Evolutionary conservation across 1,140 invertebrate genomes (phyloP).

Genomic region (Helicorthomorpha holstii): DNA sequence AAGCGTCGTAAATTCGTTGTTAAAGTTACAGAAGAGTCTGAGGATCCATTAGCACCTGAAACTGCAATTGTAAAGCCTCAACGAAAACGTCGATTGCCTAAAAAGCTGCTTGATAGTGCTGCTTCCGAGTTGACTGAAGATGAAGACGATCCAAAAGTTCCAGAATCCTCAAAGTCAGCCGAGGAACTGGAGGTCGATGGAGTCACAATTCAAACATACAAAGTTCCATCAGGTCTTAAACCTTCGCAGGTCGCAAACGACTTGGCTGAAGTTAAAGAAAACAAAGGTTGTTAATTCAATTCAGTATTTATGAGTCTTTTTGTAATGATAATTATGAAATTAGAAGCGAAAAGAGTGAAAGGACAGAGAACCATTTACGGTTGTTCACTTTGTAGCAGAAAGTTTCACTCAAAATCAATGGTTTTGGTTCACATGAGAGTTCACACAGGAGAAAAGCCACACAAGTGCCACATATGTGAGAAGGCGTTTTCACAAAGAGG

Average conservation of each 20-base stretch:
- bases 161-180: too few species aligned
- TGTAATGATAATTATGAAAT: not conserved
- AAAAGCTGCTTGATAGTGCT: too few species aligned
- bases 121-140: too few species aligned
- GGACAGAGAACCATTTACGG: not conserved
- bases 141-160: too few species aligned
- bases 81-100: too few species aligned
- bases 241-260: not conserved
- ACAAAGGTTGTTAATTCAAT: not conserved
- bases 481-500: slow-evolving; percentile 2
- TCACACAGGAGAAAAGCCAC: slow-evolving; percentile 27
- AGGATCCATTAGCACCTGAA: too few species aligned
- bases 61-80: too few species aligned
- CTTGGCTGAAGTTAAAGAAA: not conserved
- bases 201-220: not conserved
- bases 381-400: not conserved
- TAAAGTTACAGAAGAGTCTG: too few species aligned
- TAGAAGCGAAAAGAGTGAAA: not conserved
- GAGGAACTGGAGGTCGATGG: too few species aligned
- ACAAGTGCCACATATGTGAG: slow-evolving; percentile 22
- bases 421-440: slow-evolving; percentile 25
- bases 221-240: not conserved
- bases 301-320: not conserved
- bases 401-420: not conserved
- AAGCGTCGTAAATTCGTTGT: too few species aligned